A percentile compares a stretch with the other conserved stretches of the same genome.
These are phyloP conservation scores for Scolopax mira DNA, from an alignment of 2,113 vertebrate genomes.

Conservation along the genomic window DNA sequence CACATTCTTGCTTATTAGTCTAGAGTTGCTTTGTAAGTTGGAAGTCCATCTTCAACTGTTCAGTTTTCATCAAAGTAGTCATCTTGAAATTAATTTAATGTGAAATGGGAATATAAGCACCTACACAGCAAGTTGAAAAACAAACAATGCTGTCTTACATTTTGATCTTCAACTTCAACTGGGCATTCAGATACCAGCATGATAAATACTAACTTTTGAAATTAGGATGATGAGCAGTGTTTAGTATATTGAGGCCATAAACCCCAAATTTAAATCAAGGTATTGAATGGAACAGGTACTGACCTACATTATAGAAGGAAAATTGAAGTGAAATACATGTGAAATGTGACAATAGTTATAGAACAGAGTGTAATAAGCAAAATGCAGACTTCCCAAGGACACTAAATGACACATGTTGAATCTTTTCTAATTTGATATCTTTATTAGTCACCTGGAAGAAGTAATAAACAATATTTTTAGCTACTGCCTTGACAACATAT, in stretches of 20 bases:
- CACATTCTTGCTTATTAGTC: background rate
- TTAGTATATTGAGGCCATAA: background rate
- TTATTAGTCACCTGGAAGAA: background rate
- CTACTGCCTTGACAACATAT: background rate
- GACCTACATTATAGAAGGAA: background rate
- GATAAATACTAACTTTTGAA: background rate
- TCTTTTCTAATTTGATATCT: background rate
- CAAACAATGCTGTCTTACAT: background rate
- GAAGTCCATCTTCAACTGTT: background rate
- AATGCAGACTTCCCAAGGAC: background rate
- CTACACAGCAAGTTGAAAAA: background rate
- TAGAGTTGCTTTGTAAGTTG: background rate
- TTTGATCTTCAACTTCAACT: background rate
- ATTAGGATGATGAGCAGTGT: accelerated
- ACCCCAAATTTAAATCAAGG: background rate
- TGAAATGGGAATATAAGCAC: background rate
- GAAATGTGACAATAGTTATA: background rate
- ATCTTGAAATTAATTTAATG: background rate
- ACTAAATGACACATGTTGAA: background rate
- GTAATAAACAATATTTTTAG: background rate
- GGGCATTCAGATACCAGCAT: background rate
- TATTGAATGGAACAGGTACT: background rate
- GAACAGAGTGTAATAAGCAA: background rate
- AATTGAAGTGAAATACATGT: background rate
- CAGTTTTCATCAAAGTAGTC: background rate